Evolutionary conservation across 2,888 invertebrate species (phyloP).

Genomic region (Griposia aprilina): DNA sequence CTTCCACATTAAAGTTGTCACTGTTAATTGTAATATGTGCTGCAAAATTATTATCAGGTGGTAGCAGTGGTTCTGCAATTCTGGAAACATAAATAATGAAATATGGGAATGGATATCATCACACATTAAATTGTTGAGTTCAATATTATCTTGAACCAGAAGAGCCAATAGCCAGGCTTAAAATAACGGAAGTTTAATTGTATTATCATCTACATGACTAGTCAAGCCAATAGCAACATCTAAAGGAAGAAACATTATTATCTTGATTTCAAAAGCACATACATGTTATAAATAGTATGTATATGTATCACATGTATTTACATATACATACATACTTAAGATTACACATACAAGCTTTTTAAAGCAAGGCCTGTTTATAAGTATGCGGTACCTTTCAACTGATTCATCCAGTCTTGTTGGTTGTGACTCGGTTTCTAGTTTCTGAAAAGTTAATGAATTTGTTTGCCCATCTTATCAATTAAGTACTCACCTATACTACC

Average conservation of each 20-base stretch:
- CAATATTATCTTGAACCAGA: not conserved
- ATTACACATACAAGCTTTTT: not conserved
- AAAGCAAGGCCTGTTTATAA: not conserved
- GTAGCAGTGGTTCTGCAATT: constrained; percentile 28
- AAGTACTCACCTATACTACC: not conserved
- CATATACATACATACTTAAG: not conserved
- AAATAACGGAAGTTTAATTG: not conserved
- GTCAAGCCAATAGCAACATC: not conserved
- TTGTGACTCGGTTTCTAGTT: constrained; percentile 1
- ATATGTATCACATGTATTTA: no score
- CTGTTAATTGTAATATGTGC: constrained; percentile 61
- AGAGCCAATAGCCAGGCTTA: not conserved
- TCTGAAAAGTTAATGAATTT: constrained; percentile 36
- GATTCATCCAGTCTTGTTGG: not conserved
- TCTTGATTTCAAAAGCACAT: no score
- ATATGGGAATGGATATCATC: not conserved
- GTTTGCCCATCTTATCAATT: not conserved
- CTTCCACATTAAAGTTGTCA: constrained; percentile 61
- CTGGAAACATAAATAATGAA: constrained; percentile 49
- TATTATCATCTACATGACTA: not conserved
- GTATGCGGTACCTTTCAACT: constrained; percentile 26
- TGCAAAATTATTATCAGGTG: constrained; percentile 48
- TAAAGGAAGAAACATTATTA: not conserved
- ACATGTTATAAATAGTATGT: no score
- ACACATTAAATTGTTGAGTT: not conserved